phyloP scores from a whole-genome alignment of 2,113 vertebrate genomes.

The Ranitomeya variabilis region DNA sequence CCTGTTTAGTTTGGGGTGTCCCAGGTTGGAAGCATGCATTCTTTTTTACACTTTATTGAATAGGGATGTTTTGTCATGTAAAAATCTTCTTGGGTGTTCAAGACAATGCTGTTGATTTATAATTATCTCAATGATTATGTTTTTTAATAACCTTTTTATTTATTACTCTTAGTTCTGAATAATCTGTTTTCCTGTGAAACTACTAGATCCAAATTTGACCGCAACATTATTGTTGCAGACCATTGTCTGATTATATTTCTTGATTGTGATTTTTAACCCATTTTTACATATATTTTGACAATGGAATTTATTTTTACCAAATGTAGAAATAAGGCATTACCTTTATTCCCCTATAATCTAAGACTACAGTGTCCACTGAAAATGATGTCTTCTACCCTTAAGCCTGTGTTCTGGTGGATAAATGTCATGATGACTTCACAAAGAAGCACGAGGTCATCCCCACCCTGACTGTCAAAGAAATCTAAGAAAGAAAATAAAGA shows the following conservation, averaged over 20 bases:
- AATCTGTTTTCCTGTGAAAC: not conserved
- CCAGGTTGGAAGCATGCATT: slow-evolving; percentile 46
- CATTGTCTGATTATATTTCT: not conserved
- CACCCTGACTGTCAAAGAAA: not conserved
- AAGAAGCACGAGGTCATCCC: not conserved
- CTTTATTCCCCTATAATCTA: not conserved
- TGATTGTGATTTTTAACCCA: not conserved
- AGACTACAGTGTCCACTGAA: not conserved
- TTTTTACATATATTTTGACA: not conserved
- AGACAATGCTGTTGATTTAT: slow-evolving; percentile 3
- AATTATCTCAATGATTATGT: not conserved
- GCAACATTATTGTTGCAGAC: not conserved
- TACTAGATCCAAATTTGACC: not conserved
- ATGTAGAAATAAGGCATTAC: not conserved
- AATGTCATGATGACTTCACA: not conserved
- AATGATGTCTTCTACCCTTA: not conserved
- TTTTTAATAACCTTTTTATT: not conserved
- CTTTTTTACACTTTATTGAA: slow-evolving; percentile 15
- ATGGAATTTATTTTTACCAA: not conserved
- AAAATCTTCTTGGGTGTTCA: slow-evolving; percentile 20
- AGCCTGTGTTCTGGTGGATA: not conserved
- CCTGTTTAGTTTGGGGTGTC: slow-evolving; percentile 53
- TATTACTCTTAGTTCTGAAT: not conserved
- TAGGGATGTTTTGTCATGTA: slow-evolving; percentile 42
- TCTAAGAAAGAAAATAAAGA: not conserved